phyloP scores from a whole-genome alignment of 1,140 invertebrate species.

The Charaxes varanes region DNA sequence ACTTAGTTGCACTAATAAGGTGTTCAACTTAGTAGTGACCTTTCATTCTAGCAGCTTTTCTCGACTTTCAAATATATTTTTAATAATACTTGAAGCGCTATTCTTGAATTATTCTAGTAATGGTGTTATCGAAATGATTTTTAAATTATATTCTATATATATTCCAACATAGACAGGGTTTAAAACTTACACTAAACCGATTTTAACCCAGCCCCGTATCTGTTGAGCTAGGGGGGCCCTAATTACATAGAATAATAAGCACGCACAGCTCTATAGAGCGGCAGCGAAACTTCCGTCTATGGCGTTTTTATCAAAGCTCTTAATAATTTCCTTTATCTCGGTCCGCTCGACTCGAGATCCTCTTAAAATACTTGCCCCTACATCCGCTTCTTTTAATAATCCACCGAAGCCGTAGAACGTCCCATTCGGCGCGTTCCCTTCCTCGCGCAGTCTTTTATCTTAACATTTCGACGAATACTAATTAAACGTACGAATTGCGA shows the following conservation, averaged over 20 bases:
- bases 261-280: constrained; percentile 26
- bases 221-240: too few relatives aligned
- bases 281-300: constrained; percentile 58
- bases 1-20: constrained; percentile 52
- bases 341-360: constrained; percentile 61
- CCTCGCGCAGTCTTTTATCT: constrained; percentile 63
- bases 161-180: too few relatives aligned
- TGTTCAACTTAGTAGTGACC: constrained; percentile 11
- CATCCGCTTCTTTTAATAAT: constrained; percentile 74
- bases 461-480: constrained; percentile 48
- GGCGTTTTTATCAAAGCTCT: constrained; percentile 56
- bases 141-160: too few relatives aligned
- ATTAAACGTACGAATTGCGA: constrained; percentile 58
- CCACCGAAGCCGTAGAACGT: constrained; percentile 66
- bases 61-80: too few relatives aligned
- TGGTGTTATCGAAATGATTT: too few relatives aligned
- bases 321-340: constrained; percentile 73
- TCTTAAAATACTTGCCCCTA: constrained; percentile 72
- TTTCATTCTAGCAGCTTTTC: too few relatives aligned
- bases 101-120: too few relatives aligned
- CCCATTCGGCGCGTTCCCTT: constrained; percentile 53
- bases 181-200: too few relatives aligned
- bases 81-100: too few relatives aligned
- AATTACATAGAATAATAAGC: too few relatives aligned
- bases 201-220: too few relatives aligned